phyloP scores from a whole-genome alignment of 2,888 invertebrate species.

The Blera fallax region DNA sequence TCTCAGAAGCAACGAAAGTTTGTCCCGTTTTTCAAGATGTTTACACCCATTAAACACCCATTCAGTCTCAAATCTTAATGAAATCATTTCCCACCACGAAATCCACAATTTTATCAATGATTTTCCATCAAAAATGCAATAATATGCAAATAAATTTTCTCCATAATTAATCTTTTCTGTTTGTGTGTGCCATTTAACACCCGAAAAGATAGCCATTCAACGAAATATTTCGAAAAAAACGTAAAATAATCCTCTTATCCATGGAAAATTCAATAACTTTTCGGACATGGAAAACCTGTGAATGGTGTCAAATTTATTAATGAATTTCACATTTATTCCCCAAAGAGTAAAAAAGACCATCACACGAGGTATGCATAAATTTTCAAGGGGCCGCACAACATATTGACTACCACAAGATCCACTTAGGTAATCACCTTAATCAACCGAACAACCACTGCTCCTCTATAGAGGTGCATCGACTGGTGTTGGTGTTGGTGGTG shows the following conservation, averaged over 20 bases:
- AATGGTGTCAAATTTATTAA: conserved; percentile 73
- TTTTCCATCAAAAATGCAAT: conserved; percentile 48
- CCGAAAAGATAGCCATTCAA: conserved; percentile 15
- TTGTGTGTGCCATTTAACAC: conserved; percentile 48
- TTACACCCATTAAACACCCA: conserved; percentile 53
- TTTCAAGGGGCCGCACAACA: conserved; percentile 20
- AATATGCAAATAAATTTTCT: conserved; percentile 66
- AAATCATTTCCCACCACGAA: conserved; percentile 50
- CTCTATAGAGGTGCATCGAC: conserved; percentile 40
- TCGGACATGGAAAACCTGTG: conserved; percentile 55
- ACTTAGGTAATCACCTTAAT: conserved; percentile 70
- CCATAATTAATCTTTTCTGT: conserved; percentile 57
- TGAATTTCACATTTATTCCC: conserved; percentile 58
- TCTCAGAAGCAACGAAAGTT: conserved; percentile 30
- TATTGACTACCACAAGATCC: conserved; percentile 54
- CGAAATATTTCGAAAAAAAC: conserved; percentile 8
- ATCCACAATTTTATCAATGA: conserved; percentile 34
- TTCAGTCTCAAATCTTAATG: conserved; percentile 50
- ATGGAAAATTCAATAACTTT: conserved; percentile 53
- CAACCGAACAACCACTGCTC: conserved; percentile 45
- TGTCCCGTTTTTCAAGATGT: conserved; percentile 30
- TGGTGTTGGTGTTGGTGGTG: background rate
- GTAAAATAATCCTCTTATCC: conserved; percentile 63
- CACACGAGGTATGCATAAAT: conserved; percentile 9
- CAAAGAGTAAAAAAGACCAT: background rate